Conservation (phyloP, 2,888 invertebrate species). For the Lasioglossum lativentre region DNA sequence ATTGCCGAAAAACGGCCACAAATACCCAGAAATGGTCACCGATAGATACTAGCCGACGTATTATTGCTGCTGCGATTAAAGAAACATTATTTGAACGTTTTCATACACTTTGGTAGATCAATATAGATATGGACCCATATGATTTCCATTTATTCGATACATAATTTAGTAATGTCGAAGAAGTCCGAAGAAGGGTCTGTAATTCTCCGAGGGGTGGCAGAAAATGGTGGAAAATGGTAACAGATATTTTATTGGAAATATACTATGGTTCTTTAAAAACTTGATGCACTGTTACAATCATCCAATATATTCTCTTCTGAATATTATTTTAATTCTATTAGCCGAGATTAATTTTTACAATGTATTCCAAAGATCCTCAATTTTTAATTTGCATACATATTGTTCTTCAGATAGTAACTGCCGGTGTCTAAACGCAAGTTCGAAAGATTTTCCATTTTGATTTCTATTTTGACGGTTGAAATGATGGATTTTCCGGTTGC, state of each 20-base stretch:
- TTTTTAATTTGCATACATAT: background rate
- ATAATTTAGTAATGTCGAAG: background rate
- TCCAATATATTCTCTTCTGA: no score
- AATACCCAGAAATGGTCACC: background rate
- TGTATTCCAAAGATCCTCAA: background rate
- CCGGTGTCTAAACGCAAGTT: no score
- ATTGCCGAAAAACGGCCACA: background rate
- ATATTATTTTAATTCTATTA: background rate
- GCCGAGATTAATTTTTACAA: background rate
- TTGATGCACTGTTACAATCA: no score
- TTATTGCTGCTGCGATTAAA: background rate
- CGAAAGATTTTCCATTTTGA: background rate
- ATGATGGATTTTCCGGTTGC: background rate
- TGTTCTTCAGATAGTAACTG: background rate
- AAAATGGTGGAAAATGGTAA: background rate
- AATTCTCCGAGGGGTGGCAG: no score
- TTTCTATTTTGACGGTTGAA: background rate
- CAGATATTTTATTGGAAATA: background rate
- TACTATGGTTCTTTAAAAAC: background rate
- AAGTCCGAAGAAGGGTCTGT: no score
- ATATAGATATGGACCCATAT: background rate
- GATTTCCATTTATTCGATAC: background rate
- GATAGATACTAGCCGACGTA: background rate
- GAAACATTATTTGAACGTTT: background rate
- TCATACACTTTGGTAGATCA: background rate